Evolutionary conservation across 2,888 invertebrate species (phyloP).

Genomic region (Argyra leucocephala): DNA sequence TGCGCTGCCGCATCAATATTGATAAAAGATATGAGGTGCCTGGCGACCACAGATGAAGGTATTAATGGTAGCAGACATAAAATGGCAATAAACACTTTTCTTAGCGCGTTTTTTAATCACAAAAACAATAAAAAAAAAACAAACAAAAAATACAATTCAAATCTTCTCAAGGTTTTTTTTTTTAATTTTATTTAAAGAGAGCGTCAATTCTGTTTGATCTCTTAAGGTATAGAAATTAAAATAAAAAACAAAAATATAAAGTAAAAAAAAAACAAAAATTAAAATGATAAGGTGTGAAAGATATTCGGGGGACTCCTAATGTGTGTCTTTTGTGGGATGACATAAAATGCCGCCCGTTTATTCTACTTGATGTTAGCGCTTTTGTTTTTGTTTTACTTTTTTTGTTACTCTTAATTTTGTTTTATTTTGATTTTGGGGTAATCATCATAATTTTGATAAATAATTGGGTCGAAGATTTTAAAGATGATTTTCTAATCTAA

Average conservation of each 20-base stretch:
- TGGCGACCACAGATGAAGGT: conserved; percentile 3
- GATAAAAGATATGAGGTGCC: background rate
- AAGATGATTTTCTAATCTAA: no score
- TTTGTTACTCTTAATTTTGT: no score
- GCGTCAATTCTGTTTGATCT: background rate
- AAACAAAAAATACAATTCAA: no score
- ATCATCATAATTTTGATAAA: no score
- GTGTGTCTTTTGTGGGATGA: background rate
- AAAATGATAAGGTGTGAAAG: conserved; percentile 3
- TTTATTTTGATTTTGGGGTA: no score
- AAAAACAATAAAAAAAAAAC: no score
- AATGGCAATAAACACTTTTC: conserved; percentile 6
- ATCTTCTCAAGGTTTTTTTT: background rate
- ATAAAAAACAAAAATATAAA: background rate
- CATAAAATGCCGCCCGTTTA: background rate
- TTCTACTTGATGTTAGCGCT: background rate
- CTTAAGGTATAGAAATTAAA: background rate
- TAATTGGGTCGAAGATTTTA: no score
- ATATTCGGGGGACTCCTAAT: background rate
- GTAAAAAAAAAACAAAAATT: background rate
- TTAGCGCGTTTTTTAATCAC: background rate
- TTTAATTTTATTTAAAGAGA: background rate
- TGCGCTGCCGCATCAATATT: background rate
- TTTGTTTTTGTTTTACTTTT: background rate
- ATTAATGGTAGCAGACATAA: conserved; percentile 3